A percentile compares a stretch with the other conserved stretches of the same genome.
Evolutionary conservation across 2,113 vertebrate species (phyloP).

Genomic region (Vombatus ursinus): DNA sequence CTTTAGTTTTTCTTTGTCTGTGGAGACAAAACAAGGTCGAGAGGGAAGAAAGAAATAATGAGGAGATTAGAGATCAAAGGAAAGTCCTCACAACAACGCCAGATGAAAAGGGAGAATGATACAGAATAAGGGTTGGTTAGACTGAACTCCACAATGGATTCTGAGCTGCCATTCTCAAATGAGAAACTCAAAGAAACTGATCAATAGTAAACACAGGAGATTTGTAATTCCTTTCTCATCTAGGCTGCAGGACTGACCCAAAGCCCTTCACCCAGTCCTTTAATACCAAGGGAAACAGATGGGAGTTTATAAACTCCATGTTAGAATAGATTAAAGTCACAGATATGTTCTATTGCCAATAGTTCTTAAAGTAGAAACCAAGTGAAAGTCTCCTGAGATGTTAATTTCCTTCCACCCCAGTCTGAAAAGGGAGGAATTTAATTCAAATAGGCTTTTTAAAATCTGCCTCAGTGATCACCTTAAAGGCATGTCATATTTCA

Average conservation of each 20-base stretch:
- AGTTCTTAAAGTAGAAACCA: constrained; percentile 3
- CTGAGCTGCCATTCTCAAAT: background rate
- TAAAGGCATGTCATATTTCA: background rate
- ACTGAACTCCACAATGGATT: background rate
- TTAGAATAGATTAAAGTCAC: background rate
- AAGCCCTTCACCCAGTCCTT: background rate
- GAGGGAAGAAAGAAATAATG: constrained; percentile 2
- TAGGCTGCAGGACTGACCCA: background rate
- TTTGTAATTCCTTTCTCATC: background rate
- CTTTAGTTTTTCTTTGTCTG: constrained; percentile 76
- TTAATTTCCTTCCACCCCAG: constrained; percentile 13
- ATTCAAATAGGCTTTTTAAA: background rate
- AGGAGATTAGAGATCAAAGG: constrained; percentile 4
- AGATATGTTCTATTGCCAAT: background rate
- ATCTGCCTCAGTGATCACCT: background rate
- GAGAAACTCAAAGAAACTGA: background rate
- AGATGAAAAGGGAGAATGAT: background rate
- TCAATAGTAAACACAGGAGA: background rate
- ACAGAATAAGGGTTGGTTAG: background rate
- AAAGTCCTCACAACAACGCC: background rate
- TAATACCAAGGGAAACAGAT: background rate
- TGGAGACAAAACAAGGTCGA: constrained; percentile 45
- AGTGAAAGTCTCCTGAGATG: constrained; percentile 13
- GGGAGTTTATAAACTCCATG: background rate
- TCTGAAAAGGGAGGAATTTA: background rate